Percentiles rank a stretch among this genome's conserved stretches.
Conservation (phyloP, 92 coral and sea anemone genomes). For the Porites lobata region DNA sequence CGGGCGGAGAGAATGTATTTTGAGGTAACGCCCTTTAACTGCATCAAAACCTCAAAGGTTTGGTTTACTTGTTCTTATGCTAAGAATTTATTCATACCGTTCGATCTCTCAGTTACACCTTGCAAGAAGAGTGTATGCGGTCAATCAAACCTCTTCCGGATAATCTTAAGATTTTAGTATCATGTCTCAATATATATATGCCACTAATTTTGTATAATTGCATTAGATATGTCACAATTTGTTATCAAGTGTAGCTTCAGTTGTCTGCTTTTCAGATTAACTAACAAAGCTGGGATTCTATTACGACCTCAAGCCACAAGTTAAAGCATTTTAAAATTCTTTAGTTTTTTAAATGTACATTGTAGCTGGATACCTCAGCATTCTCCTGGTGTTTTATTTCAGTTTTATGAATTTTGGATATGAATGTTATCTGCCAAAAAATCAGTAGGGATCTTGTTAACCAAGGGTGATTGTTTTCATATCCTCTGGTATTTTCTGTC, state of each 20-base stretch:
- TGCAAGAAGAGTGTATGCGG: neutral
- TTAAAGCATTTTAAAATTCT: neutral
- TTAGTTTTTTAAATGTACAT: neutral
- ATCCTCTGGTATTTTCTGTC: neutral
- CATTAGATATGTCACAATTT: conserved; percentile 19
- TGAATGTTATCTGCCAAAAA: conserved; percentile 21
- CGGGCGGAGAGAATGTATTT: conserved; percentile 1
- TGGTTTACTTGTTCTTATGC: neutral
- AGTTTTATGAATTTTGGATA: conserved; percentile 14
- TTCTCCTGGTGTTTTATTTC: conserved; percentile 1
- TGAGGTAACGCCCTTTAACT: conserved; percentile 8
- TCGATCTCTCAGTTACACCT: neutral
- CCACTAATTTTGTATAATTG: neutral
- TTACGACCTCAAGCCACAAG: neutral
- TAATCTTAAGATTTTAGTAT: no score
- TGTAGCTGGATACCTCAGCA: neutral
- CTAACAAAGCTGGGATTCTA: neutral
- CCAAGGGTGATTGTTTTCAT: neutral
- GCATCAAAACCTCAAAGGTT: neutral
- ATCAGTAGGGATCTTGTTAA: conserved; percentile 11
- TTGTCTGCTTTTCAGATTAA: neutral
- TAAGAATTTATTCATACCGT: neutral
- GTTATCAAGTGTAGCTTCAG: neutral
- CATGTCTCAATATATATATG: neutral
- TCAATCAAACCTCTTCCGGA: neutral